Conservation (phyloP, 2,888 invertebrate species). For the Caenorhabditis doughertyi region DNA sequence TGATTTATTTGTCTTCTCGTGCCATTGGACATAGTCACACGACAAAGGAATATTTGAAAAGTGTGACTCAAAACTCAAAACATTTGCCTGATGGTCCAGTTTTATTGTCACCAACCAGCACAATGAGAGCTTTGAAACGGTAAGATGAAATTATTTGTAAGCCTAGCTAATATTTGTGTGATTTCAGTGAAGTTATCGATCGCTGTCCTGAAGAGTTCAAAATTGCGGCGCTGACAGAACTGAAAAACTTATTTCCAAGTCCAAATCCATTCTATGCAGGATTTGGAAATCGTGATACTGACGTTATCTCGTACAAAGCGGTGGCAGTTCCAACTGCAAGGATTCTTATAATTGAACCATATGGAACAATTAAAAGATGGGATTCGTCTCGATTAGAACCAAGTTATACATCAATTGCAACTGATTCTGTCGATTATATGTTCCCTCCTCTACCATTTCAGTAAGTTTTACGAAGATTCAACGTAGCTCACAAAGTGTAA, state of each 20-base stretch:
- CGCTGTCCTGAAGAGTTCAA: conserved; percentile 99
- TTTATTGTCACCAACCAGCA: conserved; percentile 95
- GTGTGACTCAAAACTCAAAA: conserved; percentile 94
- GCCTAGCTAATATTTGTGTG: not conserved
- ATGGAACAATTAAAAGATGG: conserved; percentile 77
- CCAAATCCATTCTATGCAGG: conserved; percentile 96
- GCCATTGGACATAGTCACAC: conserved; percentile 92
- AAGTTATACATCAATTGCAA: conserved; percentile 80
- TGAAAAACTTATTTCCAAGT: conserved; percentile 93
- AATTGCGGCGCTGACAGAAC: conserved; percentile 96
- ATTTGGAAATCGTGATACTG: conserved; percentile 89
- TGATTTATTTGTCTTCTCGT: conserved; percentile 96
- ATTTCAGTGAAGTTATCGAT: conserved; percentile 95
- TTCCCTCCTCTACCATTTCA: conserved; percentile 78
- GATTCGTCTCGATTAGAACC: conserved; percentile 75
- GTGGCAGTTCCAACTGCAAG: conserved; percentile 79
- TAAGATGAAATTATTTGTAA: not conserved
- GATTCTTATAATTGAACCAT: conserved; percentile 81
- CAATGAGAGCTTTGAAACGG: conserved; percentile 95
- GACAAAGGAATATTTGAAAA: conserved; percentile 95
- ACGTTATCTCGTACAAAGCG: conserved; percentile 80
- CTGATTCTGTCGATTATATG: conserved; percentile 80
- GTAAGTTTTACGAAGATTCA: conserved; percentile 39
- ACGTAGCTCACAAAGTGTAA: not conserved
- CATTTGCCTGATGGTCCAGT: conserved; percentile 97